phyloP scores from a whole-genome alignment of 2,888 invertebrate genomes.

The Drosophila ochracea region DNA sequence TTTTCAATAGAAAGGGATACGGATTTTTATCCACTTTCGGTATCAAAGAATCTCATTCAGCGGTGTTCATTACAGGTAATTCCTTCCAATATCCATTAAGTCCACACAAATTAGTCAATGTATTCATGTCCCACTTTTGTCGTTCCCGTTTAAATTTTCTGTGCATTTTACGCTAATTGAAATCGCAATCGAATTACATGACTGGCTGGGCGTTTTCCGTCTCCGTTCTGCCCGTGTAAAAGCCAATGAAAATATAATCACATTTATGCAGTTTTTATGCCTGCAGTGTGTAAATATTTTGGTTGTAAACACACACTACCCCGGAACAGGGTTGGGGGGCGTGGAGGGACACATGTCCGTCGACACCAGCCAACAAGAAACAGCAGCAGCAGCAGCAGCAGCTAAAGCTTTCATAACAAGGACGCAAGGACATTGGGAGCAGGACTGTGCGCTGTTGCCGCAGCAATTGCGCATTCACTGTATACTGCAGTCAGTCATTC shows the following conservation, averaged over 20 bases:
- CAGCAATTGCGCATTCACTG: conserved; percentile 30
- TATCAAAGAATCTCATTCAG: conserved; percentile 8
- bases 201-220: conserved; percentile 25
- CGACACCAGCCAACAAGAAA: conserved; percentile 24
- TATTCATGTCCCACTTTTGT: conserved; percentile 9
- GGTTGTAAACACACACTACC: conserved; percentile 60
- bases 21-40: background rate
- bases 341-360: conserved; percentile 30
- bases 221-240: conserved; percentile 32
- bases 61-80: conserved; percentile 23
- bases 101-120: conserved; percentile 27
- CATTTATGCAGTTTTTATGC: conserved; percentile 82
- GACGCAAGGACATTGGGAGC: conserved; percentile 20
- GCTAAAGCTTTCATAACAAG: conserved; percentile 13
- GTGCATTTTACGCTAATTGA: conserved; percentile 80
- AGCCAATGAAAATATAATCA: conserved; percentile 80
- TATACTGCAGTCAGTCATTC: conserved; percentile 21
- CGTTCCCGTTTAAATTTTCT: conserved; percentile 39
- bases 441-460: conserved; percentile 18
- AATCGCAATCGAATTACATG: conserved; percentile 80
- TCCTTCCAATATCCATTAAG: conserved; percentile 12
- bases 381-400: conserved; percentile 23
- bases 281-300: conserved; percentile 81
- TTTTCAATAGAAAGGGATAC: background rate
- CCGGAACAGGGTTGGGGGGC: conserved; percentile 1